Conservation (phyloP, 2,888 invertebrate genomes). For the Tenthredo distinguenda region DNA sequence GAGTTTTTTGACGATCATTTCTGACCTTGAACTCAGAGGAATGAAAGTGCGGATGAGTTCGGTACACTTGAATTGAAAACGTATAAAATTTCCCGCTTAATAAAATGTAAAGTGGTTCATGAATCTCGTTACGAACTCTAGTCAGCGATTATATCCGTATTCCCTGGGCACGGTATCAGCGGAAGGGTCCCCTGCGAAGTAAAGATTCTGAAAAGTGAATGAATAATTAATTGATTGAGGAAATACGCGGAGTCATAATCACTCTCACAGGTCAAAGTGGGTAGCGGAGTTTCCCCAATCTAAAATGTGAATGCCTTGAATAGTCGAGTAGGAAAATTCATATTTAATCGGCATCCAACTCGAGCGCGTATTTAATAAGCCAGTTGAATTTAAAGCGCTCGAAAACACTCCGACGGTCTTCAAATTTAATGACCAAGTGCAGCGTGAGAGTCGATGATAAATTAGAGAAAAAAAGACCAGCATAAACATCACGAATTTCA, state of each 20-base stretch:
- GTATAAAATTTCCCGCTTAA: not conserved
- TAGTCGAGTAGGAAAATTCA: not conserved
- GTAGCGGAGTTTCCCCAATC: not conserved
- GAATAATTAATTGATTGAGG: not conserved
- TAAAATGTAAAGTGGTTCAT: not conserved
- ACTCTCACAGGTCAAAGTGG: not conserved
- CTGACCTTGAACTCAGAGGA: not conserved
- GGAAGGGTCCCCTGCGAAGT: not conserved
- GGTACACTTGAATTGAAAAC: not conserved
- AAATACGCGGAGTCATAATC: not conserved
- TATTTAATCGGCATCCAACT: slow-evolving; percentile 28
- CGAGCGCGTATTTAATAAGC: slow-evolving; percentile 7
- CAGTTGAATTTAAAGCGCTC: not conserved
- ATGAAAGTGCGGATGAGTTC: not conserved
- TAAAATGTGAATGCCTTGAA: not conserved
- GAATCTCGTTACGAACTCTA: not conserved
- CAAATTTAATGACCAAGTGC: not conserved
- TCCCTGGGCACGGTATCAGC: not conserved
- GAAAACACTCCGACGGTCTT: not conserved
- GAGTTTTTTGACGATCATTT: not conserved
- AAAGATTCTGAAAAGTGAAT: not conserved
- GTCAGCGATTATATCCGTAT: not conserved
- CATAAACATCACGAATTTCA: not conserved
- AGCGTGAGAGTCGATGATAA: not conserved
- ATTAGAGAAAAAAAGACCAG: not conserved